Base-by-base conservation (phyloP, 2,113 vertebrate species). In the Sebastes schlegelii region DNA sequence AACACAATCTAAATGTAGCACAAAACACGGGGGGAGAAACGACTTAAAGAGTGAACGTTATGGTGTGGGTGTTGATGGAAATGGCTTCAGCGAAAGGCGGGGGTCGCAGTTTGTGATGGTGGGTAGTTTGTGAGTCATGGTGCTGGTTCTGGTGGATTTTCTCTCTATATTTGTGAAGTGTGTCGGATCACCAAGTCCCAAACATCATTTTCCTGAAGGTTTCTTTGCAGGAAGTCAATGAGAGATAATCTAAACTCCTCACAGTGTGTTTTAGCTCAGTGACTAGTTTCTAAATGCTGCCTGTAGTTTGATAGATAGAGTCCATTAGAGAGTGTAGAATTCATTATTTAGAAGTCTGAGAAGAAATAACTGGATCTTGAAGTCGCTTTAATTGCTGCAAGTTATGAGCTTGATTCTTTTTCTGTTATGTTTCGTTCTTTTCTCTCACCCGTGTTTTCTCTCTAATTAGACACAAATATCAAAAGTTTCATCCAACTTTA, bases 51-150 rank as follows among this genome's bases (percentile, higher is more conserved):
- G 68, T 1, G 8, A 68, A 52, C 5, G 66, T n/a, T 14, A 9
- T 6, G 63, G 34, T 51, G 81, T 54, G 73, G 58, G 78, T 17
- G 81, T 76, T 19, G 66, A 68, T 62, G 74, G 75, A 58, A 79
- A 45, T 19, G 34, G 46, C 62, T 51, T 66, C 34, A 46, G 40
- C 73, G 67, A 19, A 8, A 34, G 19, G 58, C 48, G 52, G 66
- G 26, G 17, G 63, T 58, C 42, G 11, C 62, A 55, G 68, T 5
- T 12, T 34, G 73, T 26, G 55, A n/a, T 0, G 55, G 12, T 65
- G 74, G 68, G n/a, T 49, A 2, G 48, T 42, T 4, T 55, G 55
- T 40, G n/a, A 19, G 68, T 67, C 46, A 10, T 13, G 19, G 6
- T n/a, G 8, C 14, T 61, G 46, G 4, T 82, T 74, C 66, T 63